Base-by-base conservation (phyloP, 2,888 invertebrate species). In the Thera britannica region DNA sequence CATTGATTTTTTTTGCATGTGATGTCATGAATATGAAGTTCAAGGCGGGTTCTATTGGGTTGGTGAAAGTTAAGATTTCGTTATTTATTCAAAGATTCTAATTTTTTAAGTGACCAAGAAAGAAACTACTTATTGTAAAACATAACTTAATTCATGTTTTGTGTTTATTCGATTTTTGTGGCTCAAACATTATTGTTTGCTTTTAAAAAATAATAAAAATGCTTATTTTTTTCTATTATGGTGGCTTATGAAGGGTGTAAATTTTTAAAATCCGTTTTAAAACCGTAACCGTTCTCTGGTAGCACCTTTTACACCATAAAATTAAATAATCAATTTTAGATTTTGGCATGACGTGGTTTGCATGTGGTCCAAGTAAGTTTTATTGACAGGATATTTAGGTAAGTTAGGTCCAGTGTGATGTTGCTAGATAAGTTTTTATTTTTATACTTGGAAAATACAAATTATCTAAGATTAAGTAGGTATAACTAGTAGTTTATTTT, bases 321-420 rank as follows among this genome's bases (percentile, higher is more conserved):
- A 23, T 23, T 23, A 23, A 23, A 23, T 23, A 1, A 1, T 23
- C 1, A 23, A 23, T 23, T 23, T 23, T 23, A 23, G 0, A 23
- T 23, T 1, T 1, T 23, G 23, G 23, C 23, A 23, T n/a, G n/a
- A n/a, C n/a, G n/a, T n/a, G n/a, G n/a, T n/a, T n/a, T n/a, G n/a
- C n/a, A n/a, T 1, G 23, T 23, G 23, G 23, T 23, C 23, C 23
- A 23, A 23, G 23, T 23, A 41, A 41, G 6, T 41, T 41, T 41
- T 2, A 38, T 7, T 41, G 41, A 41, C 2, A 41, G 3, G 5
- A 41, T 2, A 2, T 41, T 41, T 44, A 44, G 8, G 38, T 41
- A 46, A 46, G 9, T 8, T 46, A 46, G 44, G 34, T 52, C 52
- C 52, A 52, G 52, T 52, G 52, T 52, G 51, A 51, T 51, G 51